phyloP scores from a whole-genome alignment of 1,140 invertebrate genomes.

The Oscheius sp. region DNA sequence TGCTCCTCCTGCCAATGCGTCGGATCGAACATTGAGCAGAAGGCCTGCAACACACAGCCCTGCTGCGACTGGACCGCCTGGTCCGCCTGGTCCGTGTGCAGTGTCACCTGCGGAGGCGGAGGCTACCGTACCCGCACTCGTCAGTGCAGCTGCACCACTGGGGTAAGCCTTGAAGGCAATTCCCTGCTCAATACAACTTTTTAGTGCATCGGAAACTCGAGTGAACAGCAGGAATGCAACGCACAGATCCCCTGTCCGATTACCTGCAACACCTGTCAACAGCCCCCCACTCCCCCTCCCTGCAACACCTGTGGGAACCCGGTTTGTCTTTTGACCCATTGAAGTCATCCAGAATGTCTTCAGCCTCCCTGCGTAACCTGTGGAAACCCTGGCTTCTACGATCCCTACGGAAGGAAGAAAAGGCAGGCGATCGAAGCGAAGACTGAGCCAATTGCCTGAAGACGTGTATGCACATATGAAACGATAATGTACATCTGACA shows the following conservation, averaged over 20 bases:
- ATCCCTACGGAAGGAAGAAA: slow-evolving; percentile 6
- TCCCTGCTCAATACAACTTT: neutral
- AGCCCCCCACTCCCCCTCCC: slow-evolving; percentile 10
- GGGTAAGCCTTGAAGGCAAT: slow-evolving; percentile 1
- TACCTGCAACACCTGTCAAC: slow-evolving; percentile 4
- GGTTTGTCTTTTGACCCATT: neutral
- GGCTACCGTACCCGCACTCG: slow-evolving; percentile 32
- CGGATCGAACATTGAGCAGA: slow-evolving; percentile 28
- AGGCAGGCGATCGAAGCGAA: no score
- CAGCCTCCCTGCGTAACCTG: slow-evolving; percentile 25
- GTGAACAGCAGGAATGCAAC: slow-evolving; percentile 23
- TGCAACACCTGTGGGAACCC: slow-evolving; percentile 28
- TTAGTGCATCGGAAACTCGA: slow-evolving; percentile 17
- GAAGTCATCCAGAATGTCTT: neutral
- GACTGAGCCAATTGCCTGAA: no score
- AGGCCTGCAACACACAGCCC: slow-evolving; percentile 35
- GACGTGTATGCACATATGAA: no score
- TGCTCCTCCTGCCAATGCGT: slow-evolving; percentile 36
- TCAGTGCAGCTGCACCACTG: slow-evolving; percentile 29
- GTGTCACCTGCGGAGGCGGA: slow-evolving; percentile 34
- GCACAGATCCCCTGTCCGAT: neutral
- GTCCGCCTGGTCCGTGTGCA: neutral
- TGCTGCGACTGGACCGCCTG: slow-evolving; percentile 29
- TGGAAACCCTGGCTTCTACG: neutral
- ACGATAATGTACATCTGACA: no score